These are phyloP conservation scores for Diplodus puntazzo DNA, from an alignment of 2,797 vertebrate genomes.

Conservation along the genomic window DNA sequence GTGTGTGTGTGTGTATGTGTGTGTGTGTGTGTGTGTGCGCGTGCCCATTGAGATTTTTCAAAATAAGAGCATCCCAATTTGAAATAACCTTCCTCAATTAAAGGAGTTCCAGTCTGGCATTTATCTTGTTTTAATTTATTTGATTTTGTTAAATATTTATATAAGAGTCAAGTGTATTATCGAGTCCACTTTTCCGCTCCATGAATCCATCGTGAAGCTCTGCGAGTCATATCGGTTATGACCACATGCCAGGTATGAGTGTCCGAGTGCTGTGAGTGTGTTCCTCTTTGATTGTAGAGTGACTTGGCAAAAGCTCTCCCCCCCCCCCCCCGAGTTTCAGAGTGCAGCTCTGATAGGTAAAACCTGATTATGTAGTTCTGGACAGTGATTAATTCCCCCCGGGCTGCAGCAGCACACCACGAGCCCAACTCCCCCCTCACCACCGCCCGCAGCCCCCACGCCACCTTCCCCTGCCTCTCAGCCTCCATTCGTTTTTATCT, in stretches of 20 bases:
- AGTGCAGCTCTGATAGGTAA: conserved; percentile 50
- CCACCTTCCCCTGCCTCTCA: conserved; percentile 49
- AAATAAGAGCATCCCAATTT: conserved; percentile 35
- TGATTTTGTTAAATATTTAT: conserved; percentile 50
- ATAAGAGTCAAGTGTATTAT: conserved; percentile 10
- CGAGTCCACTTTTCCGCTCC: background rate
- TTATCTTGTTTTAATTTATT: conserved; percentile 50
- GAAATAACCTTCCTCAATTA: conserved; percentile 12
- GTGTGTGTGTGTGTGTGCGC: background rate
- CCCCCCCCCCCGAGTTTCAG: conserved; percentile 8
- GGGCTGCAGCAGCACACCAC: conserved; percentile 61
- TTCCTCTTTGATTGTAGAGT: conserved; percentile 34
- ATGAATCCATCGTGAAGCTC: conserved; percentile 21
- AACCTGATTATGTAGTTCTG: conserved; percentile 64
- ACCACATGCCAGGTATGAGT: conserved; percentile 43
- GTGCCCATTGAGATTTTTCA: conserved; percentile 35
- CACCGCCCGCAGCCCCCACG: background rate
- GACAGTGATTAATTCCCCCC: conserved; percentile 67
- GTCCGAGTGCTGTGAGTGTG: conserved; percentile 20
- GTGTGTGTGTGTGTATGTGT: background rate
- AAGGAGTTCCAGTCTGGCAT: background rate
- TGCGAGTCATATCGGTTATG: conserved; percentile 2
- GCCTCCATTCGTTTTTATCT: conserved; percentile 64
- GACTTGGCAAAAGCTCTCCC: conserved; percentile 35
- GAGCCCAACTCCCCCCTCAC: background rate